Evolutionary conservation across 1,140 invertebrate genomes (phyloP), one percentile per base, ranked within the genome.

Genomic region (Euwallacea similis): DNA sequence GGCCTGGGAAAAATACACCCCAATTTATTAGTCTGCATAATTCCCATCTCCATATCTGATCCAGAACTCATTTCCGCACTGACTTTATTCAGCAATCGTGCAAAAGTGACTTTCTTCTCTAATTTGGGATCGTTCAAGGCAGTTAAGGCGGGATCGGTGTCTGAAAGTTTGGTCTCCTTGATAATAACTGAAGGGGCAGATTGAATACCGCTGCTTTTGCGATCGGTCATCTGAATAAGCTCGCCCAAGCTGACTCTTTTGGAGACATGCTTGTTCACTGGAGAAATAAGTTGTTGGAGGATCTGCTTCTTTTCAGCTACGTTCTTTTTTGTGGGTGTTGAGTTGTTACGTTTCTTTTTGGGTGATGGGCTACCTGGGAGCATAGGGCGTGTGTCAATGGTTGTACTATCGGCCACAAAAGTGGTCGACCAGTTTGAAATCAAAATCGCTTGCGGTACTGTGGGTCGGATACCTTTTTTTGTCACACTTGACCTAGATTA

Each of bases 71-170:
- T 90, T 83, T 90, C 89, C 15, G 88, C 88, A 46, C 60, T 62
- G 4, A 91, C 88, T 82, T 88, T 90, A 75, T 88, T 89, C 21
- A 91, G 80, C 42, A 92, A 79, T 72, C 89, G 84, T 7, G 90
- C 90, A 78, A 92, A 92, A 0, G 89, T 91, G 0, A 92, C 90
- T 81, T 91, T 90, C 80, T 90, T 91, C 75, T 90, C 89, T 60
- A 89, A 79, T 76, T 89, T 90, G 42, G 85, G 86, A 79, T 88
- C 87, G 44, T 81, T 84, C 63, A 87, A 81, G 72, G 85, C 86
- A 3, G 84, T 82, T 7, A 84, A 82, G 0, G 84, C 84, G 6
- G 84, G 83, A 10, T 76, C 74, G 68, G 82, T 83, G 8, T 73
- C 76, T 7, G 80, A 83, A 72, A 89, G 88, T 60, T 86, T 87